A percentile compares a stretch with the other conserved stretches of the same genome.
Evolutionary conservation across 2,888 invertebrate species (phyloP).

Genomic region (Microdon myrmicae): DNA sequence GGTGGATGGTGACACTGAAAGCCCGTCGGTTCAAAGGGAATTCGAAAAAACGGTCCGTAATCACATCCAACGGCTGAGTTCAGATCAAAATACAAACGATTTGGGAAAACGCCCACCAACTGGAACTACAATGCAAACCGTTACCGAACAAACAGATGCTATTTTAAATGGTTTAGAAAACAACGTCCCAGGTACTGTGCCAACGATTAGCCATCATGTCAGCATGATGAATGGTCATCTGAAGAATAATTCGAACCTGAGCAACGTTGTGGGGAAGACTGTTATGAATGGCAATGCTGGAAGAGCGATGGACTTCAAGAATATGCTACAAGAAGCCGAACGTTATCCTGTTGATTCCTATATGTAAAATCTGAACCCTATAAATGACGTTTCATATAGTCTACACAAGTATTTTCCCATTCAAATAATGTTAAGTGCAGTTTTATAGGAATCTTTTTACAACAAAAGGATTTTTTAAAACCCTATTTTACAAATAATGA

Average conservation of each 20-base stretch:
- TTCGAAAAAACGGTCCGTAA: constrained; percentile 77
- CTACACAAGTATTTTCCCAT: too few relatives aligned
- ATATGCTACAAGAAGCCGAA: constrained; percentile 66
- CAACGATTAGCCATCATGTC: constrained; percentile 67
- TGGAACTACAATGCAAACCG: constrained; percentile 19
- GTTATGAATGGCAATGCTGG: constrained; percentile 62
- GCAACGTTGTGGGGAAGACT: constrained; percentile 53
- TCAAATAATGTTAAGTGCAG: too few relatives aligned
- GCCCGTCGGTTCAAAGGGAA: constrained; percentile 79
- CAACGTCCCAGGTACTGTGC: constrained; percentile 65
- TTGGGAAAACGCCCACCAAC: constrained; percentile 50
- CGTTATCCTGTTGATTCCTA: constrained; percentile 64
- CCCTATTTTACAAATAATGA: too few relatives aligned
- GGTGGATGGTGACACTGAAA: constrained; percentile 90
- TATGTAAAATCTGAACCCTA: too few relatives aligned
- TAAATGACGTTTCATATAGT: too few relatives aligned
- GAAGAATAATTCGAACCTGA: constrained; percentile 56
- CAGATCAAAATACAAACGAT: constrained; percentile 25
- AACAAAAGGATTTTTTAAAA: too few relatives aligned
- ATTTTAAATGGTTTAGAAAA: constrained; percentile 65
- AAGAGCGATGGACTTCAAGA: constrained; percentile 61
- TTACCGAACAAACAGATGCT: constrained; percentile 60
- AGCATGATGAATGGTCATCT: constrained; percentile 66
- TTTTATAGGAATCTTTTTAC: too few relatives aligned
- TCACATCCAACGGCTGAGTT: constrained; percentile 74